Evolutionary conservation across 2,113 vertebrate genomes (phyloP), one percentile per base, ranked within the genome.

Genomic region (Cololabis saira): DNA sequence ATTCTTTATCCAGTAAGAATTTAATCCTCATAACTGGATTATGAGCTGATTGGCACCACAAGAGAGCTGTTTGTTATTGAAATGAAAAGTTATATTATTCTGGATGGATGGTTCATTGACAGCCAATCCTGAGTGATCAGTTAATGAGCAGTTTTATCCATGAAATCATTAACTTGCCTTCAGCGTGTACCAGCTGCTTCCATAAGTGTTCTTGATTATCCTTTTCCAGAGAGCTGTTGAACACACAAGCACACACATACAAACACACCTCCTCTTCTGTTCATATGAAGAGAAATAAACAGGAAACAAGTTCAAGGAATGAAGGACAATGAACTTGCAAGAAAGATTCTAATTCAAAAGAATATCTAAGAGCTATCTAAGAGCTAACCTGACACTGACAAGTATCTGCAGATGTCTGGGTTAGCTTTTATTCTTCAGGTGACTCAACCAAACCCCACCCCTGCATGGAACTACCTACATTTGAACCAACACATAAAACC

Each of bases 1-100:
- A 82, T 77, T 77, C 54, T 56, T 88, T 82, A 90, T 90, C 87
- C 90, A 27, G 82, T 90, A 89, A 90, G 88, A 85, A 89, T 88
- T 74, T 92, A 90, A 90, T 92, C 83, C 85, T 71, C 81, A 78
- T 89, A 90, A 90, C 68, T 84, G 87, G 87, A 90, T 91, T 91
- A 91, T 69, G 83, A 82, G 74, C 74, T 83, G 83, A 87, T 89
- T 82, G 72, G 66, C 5, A 45, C 78, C 58, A 66, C 71, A 59
- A 73, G 78, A 78, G 73, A 76, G 53, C 69, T 40, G 61, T 71
- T 82, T 85, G 75, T 76, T 74, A 55, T 71, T 78, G 22, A 81
- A 83, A 83, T 81, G 24, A 83, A 49, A 49, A 50, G 52, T 81
- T 83, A 64, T 56, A 64, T 74, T 59, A 85, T 69, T 83, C 17